A percentile compares a stretch with the other conserved stretches of the same genome.
These are phyloP conservation scores for Chirona hameri DNA, from an alignment of 2,888 invertebrate species.

Conservation along the genomic window DNA sequence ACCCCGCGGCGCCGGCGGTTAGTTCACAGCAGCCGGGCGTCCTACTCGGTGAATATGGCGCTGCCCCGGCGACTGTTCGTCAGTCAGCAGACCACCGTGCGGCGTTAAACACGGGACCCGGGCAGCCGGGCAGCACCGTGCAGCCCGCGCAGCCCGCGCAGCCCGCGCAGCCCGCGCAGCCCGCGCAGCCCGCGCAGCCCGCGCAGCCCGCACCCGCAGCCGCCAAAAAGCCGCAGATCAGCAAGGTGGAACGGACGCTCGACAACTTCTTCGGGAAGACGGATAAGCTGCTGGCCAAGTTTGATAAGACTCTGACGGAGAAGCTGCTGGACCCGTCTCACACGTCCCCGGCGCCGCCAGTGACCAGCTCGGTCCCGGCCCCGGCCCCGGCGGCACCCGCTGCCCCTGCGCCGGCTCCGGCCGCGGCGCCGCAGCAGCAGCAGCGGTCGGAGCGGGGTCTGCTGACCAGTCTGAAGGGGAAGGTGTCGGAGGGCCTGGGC, in stretches of 20 bases:
- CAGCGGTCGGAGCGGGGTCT: not conserved
- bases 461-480: not conserved
- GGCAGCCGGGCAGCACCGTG: not conserved
- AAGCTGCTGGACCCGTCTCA: slow-evolving; percentile 9
- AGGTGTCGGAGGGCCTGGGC: slow-evolving; percentile 11
- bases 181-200: not conserved
- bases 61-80: not conserved
- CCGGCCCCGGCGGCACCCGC: too few relatives aligned
- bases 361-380: too few relatives aligned
- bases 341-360: not conserved
- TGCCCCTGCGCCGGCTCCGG: too few relatives aligned
- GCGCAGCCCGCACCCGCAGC: not conserved
- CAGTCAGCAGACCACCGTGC: not conserved
- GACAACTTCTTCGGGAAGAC: slow-evolving; percentile 26
- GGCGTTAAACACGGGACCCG: too few relatives aligned
- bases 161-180: not conserved
- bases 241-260: slow-evolving; percentile 4
- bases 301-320: slow-evolving; percentile 6
- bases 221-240: not conserved
- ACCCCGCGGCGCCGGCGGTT: not conserved
- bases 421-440: not conserved
- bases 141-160: too few relatives aligned
- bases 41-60: not conserved
- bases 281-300: slow-evolving; percentile 26
- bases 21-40: not conserved